A percentile compares a stretch with the other conserved stretches of the same genome.
Conservation (phyloP, 92 coral and sea anemone genomes). For the Zoanthus solanderi region DNA sequence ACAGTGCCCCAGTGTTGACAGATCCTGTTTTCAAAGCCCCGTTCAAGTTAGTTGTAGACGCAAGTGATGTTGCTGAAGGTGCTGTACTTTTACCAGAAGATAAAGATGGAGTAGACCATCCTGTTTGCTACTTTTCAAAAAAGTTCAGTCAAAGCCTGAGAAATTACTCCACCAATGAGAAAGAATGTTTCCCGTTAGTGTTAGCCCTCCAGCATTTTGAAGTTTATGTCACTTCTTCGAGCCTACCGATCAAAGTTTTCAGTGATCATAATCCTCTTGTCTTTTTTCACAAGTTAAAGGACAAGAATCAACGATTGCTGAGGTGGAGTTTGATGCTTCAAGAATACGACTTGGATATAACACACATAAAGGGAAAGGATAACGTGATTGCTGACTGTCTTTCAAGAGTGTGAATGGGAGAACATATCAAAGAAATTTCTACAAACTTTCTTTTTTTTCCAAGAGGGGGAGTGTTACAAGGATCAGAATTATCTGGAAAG, state of each 20-base stretch:
- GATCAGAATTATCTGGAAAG: conserved; percentile 39
- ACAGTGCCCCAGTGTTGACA: conserved; percentile 68
- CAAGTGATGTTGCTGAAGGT: conserved; percentile 60
- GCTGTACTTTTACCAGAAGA: conserved; percentile 43
- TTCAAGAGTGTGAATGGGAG: conserved; percentile 36
- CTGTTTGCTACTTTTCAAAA: no score
- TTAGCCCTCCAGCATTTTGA: conserved; percentile 66
- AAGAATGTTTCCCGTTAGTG: conserved; percentile 57
- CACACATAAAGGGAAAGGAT: conserved; percentile 63
- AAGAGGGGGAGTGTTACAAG: conserved; percentile 45
- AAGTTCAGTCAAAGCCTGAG: conserved; percentile 24
- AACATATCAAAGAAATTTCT: conserved; percentile 52
- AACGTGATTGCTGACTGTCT: conserved; percentile 49
- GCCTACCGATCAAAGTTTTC: no score
- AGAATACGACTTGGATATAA: conserved; percentile 60
- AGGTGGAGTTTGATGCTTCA: conserved; percentile 48
- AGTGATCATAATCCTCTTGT: no score
- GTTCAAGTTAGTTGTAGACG: conserved; percentile 58
- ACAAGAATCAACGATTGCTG: conserved; percentile 54
- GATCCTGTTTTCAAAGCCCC: conserved; percentile 21
- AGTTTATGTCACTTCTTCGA: conserved; percentile 37
- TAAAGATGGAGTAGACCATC: no score
- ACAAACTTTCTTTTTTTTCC: conserved; percentile 55
- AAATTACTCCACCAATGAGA: conserved; percentile 49
- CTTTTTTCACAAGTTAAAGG: conserved; percentile 52